Base-by-base conservation (phyloP, 1,140 invertebrate species). In the Caenorhabditis inopinata region DNA sequence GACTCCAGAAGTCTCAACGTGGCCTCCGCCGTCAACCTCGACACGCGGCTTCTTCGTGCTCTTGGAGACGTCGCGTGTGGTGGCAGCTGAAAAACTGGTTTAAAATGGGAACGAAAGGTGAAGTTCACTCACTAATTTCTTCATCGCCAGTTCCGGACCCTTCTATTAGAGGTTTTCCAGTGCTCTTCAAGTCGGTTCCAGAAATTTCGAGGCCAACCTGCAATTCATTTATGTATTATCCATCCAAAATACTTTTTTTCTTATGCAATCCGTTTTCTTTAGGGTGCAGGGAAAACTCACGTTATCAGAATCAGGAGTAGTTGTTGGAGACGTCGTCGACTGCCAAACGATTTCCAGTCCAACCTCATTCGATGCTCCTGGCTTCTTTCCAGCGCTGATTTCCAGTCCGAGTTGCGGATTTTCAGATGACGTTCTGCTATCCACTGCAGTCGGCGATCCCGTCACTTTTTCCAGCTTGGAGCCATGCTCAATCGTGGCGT, bases 311-410 rank as follows among this genome's bases (percentile, higher is more conserved):
- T 58, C 38, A 9, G 42, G 12, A n/a, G 78, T 68, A 7, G 46
- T 78, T 53, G 75, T 11, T 16, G 16, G 27, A 14, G 75, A 29
- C 23, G 75, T 77, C 29, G 78, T 79, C 0, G 51, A 45, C 11
- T 35, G 51, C 32, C 29, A 29, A 18, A 82, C 76, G 18, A 82
- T 82, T 51, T 82, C 80, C 35, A 82, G 58, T 18, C 80, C 80
- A 32, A 42, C 45, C 21, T 79, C 77, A 11, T 48, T 32, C 14
- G 49, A 32, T 12, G 9, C 18, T 18, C 21, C 48, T 45, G 35
- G 53, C n/a, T 12, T 45, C 32, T 42, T 51, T 9, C 9, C 27
- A 23, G 45, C 75, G n/a, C 75, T 48, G 27, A 68, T 68, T 21
- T 68, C 58, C 32, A 68, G n/a, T 38, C 58, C 58, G 58, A 68